Evolutionary conservation across 2,113 vertebrate genomes (phyloP).

Genomic region (Orthochromis malagaraziensis): DNA sequence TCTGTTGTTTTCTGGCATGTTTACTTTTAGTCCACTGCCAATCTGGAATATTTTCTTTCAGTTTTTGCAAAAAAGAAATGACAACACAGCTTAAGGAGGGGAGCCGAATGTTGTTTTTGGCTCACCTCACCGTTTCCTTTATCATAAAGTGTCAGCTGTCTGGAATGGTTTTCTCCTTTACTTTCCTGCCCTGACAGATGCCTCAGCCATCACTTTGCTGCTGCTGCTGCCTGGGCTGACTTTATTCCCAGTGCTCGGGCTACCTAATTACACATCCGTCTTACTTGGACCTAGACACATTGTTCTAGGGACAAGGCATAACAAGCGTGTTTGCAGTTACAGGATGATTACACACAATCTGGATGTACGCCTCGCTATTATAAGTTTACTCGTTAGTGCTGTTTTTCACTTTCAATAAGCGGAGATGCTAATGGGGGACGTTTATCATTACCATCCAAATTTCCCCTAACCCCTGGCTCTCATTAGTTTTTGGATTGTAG

Average conservation of each 20-base stretch:
- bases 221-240: not conserved
- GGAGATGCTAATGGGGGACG: not conserved
- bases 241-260: constrained; percentile 5
- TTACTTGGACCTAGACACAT: not conserved
- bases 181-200: constrained; percentile 32
- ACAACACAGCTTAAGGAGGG: constrained; percentile 21
- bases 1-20: not conserved
- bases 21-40: not conserved
- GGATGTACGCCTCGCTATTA: not conserved
- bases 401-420: not conserved
- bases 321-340: not conserved
- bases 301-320: not conserved
- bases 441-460: not conserved
- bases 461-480: not conserved
- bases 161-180: constrained; percentile 49
- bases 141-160: constrained; percentile 50
- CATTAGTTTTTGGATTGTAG: constrained; percentile 17
- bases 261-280: constrained; percentile 16
- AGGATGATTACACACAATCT: not conserved
- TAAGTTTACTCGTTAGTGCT: constrained; percentile 2
- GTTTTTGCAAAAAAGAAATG: constrained; percentile 7
- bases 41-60: not conserved
- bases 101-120: constrained; percentile 43
- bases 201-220: constrained; percentile 9
- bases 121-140: constrained; percentile 10